Conservation (phyloP, 2,113 vertebrate species). For the Sceloporus tristichus region DNA sequence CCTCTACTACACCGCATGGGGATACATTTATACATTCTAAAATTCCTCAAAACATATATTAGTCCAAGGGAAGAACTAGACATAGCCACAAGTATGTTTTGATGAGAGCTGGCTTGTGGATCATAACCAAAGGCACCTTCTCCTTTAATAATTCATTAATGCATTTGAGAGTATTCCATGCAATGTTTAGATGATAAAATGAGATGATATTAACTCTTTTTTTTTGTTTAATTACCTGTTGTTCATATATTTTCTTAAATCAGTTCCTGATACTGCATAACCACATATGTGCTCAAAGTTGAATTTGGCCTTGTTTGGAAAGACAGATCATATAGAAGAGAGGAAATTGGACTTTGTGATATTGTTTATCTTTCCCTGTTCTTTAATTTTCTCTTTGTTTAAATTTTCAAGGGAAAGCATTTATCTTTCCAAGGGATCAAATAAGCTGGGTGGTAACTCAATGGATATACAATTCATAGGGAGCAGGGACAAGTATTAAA, state of each 20-base stretch:
- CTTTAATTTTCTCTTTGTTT: slow-evolving; percentile 74
- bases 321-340: slow-evolving; percentile 47
- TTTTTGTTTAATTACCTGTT: neutral
- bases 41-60: neutral
- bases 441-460: slow-evolving; percentile 71
- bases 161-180: neutral
- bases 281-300: neutral
- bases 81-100: neutral
- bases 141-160: neutral
- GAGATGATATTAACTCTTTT: too few relatives aligned
- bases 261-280: neutral
- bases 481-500: slow-evolving; percentile 1
- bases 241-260: slow-evolving; percentile 11
- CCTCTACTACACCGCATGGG: slow-evolving; percentile 26
- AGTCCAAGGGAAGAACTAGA: neutral
- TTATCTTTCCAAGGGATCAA: slow-evolving; percentile 75
- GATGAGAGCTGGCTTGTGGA: neutral
- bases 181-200: neutral
- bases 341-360: slow-evolving; percentile 63
- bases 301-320: neutral
- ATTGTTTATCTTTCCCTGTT: slow-evolving; percentile 64
- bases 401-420: slow-evolving; percentile 74
- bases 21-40: slow-evolving; percentile 18
- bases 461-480: slow-evolving; percentile 54
- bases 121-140: neutral